Evolutionary conservation across 2,797 vertebrate genomes (phyloP), one percentile per base, ranked within the genome.

Genomic region (Esox masquinongy): DNA sequence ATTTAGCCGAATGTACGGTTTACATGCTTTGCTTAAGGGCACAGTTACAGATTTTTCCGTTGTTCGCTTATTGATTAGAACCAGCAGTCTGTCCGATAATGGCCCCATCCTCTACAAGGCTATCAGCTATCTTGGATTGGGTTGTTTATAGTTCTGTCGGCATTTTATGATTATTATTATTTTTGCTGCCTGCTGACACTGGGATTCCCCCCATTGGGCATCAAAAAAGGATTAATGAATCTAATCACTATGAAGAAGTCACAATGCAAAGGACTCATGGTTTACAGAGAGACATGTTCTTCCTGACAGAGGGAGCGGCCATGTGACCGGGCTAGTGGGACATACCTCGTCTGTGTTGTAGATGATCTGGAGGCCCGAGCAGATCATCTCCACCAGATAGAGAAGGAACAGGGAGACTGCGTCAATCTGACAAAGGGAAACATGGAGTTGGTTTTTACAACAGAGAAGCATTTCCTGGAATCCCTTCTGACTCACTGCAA

Each of bases 261-360:
- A 26, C 11, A 8, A 3, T 26, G 11, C 17, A 22, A 12, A 61
- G 24, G 56, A 61, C n/a, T 24, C 56, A 26, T 11, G 64, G 12
- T 61, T 24, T 26, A n/a, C 61, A 26, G 59, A 26, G 19, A 26
- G 59, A 26, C 2, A 12, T 24, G 9, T 26, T 61, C 24, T 26
- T 26, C 24, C 61, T 67, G 56, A 47, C 1, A 14, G 43, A 61
- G 22, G 9, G 64, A 34, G 64, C 9, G 29, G 16, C 31, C 64
- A 67, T 34, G 64, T 67, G 17, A 67, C 64, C 15, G 14, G 61
- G 11, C 61, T 3, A 64, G 9, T 29, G 6, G 29, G 8, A 34
- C 49, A 1, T 97, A 99, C 97, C 97, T 99, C 97, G 81, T 99
- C 97, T 0, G 97, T 99, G 91, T 98, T 99, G 92, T 98, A 99